These are phyloP conservation scores for Physella acuta DNA, from an alignment of 1,140 invertebrate genomes.

Conservation along the genomic window DNA sequence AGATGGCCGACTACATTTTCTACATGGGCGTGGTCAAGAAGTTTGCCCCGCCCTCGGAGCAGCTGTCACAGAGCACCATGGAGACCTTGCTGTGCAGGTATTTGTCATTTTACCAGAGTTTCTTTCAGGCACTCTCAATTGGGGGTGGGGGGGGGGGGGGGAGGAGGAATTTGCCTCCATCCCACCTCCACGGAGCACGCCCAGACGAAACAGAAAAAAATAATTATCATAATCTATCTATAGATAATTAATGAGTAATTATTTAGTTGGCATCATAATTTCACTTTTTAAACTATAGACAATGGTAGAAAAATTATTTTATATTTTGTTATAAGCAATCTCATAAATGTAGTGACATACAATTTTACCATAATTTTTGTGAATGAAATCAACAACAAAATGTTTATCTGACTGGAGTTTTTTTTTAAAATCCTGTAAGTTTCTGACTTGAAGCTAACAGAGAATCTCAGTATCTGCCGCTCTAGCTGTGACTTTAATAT, in stretches of 20 bases:
- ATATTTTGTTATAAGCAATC: too few species aligned
- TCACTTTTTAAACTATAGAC: background rate
- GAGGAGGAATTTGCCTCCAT: background rate
- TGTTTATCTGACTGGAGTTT: too few species aligned
- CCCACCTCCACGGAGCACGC: background rate
- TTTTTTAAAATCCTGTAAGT: too few species aligned
- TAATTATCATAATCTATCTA: background rate
- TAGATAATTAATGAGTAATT: background rate
- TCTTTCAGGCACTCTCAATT: background rate
- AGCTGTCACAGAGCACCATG: conserved; percentile 8
- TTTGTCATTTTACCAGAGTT: background rate
- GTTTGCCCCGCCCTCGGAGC: conserved; percentile 19
- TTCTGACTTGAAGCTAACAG: too few species aligned
- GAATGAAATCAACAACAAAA: too few species aligned
- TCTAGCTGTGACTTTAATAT: too few species aligned
- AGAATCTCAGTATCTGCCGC: too few species aligned
- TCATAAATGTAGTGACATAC: too few species aligned
- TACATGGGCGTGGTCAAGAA: conserved; percentile 22
- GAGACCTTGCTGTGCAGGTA: conserved; percentile 21
- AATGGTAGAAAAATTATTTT: background rate
- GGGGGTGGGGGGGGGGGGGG: too few species aligned
- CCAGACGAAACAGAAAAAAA: background rate
- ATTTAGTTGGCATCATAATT: background rate
- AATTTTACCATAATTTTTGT: too few species aligned
- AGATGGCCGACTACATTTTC: conserved; percentile 23